Conservation (phyloP, 2,113 vertebrate genomes). For the Seriola rivoliana region DNA sequence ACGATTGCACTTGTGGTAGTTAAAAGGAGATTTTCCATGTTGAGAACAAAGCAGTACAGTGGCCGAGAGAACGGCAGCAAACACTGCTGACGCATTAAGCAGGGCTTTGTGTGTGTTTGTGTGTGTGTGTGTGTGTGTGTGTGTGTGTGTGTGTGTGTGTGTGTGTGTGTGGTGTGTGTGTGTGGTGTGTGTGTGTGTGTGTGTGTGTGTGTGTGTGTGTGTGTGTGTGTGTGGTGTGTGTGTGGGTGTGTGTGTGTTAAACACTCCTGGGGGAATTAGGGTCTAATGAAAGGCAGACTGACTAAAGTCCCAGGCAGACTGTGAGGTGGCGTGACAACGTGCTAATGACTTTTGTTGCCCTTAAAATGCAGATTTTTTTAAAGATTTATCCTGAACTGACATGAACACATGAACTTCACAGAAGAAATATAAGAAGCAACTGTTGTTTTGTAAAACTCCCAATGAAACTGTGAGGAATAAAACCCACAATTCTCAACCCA, state of each 20-base stretch:
- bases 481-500: conserved; percentile 50
- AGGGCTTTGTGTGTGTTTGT: conserved; percentile 10
- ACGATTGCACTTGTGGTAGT: conserved; percentile 34
- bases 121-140: conserved; percentile 38
- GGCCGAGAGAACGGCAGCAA: conserved; percentile 53
- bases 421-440: conserved; percentile 27
- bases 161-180: conserved; percentile 34
- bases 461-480: conserved; percentile 36
- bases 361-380: conserved; percentile 2
- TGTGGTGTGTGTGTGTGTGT: conserved; percentile 17
- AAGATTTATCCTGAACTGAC: conserved; percentile 9
- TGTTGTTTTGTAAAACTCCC: conserved; percentile 27
- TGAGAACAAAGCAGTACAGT: conserved; percentile 67
- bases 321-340: conserved; percentile 58
- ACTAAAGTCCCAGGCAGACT: conserved; percentile 52
- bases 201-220: conserved; percentile 27
- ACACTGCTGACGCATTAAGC: conserved; percentile 63
- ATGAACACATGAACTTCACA: conserved; percentile 10
- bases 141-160: conserved; percentile 34
- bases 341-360: conserved; percentile 59
- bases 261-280: conserved; percentile 53
- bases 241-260: conserved; percentile 39
- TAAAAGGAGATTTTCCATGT: conserved; percentile 65
- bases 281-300: conserved; percentile 71
- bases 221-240: conserved; percentile 48